A percentile compares a stretch with the other conserved stretches of the same genome.
Conservation (phyloP, 2,113 vertebrate genomes). For the Silurus asotus region DNA sequence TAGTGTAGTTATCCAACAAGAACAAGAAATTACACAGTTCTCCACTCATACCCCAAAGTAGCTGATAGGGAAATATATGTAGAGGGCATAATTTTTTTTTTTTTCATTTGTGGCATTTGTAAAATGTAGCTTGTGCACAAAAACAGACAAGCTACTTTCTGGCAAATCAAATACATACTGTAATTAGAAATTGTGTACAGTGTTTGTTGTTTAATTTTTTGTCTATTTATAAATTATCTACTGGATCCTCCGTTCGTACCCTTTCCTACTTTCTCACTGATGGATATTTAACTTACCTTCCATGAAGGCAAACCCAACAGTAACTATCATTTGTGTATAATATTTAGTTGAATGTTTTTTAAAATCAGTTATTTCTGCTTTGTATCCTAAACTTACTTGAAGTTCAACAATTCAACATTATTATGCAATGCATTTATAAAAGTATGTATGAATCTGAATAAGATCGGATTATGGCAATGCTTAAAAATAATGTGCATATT, state of each 20-base stretch:
- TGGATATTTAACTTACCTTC: constrained; percentile 71
- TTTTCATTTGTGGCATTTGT: neutral
- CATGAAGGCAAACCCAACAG: constrained; percentile 71
- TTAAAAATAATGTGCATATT: neutral
- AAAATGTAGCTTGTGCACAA: neutral
- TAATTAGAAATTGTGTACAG: neutral
- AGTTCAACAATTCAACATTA: constrained; percentile 54
- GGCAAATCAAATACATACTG: neutral
- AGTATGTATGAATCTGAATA: constrained; percentile 48
- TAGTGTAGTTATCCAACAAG: neutral
- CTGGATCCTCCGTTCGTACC: no score
- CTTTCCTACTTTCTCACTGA: constrained; percentile 50
- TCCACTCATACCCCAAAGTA: neutral
- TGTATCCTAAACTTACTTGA: constrained; percentile 60
- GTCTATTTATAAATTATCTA: neutral
- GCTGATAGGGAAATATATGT: neutral
- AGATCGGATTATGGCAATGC: constrained; percentile 9
- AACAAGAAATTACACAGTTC: neutral
- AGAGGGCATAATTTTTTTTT: neutral
- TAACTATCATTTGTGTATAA: constrained; percentile 66
- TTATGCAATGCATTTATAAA: neutral
- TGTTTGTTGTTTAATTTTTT: neutral
- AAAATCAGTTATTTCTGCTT: constrained; percentile 1
- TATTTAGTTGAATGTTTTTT: constrained; percentile 47
- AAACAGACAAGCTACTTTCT: neutral